Base-by-base conservation (phyloP, 2,888 invertebrate species). In the Hololepta plana region DNA sequence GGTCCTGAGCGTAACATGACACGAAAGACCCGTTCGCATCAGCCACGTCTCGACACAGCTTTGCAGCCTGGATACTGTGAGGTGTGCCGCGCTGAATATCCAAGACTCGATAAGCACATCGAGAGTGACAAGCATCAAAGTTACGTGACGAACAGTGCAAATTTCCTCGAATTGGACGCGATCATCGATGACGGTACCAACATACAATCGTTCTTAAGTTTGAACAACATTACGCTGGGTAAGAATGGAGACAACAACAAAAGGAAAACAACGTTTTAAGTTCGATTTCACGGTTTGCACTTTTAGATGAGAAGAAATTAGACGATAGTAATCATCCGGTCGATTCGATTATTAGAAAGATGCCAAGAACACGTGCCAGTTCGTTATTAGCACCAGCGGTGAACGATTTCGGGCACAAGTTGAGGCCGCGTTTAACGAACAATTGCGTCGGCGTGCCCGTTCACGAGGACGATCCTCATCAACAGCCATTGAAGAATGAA, bases 41-140 rank as follows among this genome's bases (percentile, higher is more conserved):
- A 45, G 26, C 43, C 45, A 32, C 41, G 47, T 32, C 42, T 49
- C 33, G 45, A 44, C 34, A 34, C 33, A 20, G 40, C 43, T 23
- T 53, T 60, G 35, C 49, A 50, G 36, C 46, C 51, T 24, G 81
- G 81, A 10, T 80, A 74, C 45, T 81, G 80, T 57, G 79, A 81
- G 55, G 73, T 82, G 51, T 82, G 82, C 51, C 74, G 73, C 45
- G 56, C 67, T 24, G 74, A 76, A 41, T 82, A 77, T 51, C 63
- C 62, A 31, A 72, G 71, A 43, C 58, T 76, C 8, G 64, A 66
- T 9, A 62, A 72, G 34, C 82, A 82, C 45, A 57, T 79, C 11
- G 69, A 72, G 36, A 74, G 74, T 15, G 72, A 75, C 39, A 69
- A 72, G 40, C 82, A 82, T 53, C 55, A 70, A 28, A 68, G 69